These are phyloP conservation scores for Caenorhabditis briggsae DNA, from an alignment of 1,140 invertebrate species.

Conservation along the genomic window DNA sequence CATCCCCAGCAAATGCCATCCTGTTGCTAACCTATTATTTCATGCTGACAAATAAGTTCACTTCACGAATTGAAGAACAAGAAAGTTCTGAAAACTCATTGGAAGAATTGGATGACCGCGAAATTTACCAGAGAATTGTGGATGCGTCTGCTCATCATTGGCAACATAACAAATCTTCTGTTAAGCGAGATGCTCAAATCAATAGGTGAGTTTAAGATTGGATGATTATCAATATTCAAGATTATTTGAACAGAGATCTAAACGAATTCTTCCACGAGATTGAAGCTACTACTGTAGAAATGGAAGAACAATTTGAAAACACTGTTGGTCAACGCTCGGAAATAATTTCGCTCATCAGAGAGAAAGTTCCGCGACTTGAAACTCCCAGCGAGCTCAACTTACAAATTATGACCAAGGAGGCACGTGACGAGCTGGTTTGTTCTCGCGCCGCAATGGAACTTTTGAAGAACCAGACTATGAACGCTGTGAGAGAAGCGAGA, in stretches of 20 bases:
- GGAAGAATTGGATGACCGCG: too few relatives aligned
- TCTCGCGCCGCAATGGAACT: not conserved
- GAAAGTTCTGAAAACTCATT: too few relatives aligned
- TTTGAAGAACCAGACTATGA: not conserved
- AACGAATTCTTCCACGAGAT: constrained; percentile 19
- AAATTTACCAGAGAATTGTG: not conserved
- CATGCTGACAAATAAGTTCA: not conserved
- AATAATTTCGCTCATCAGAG: not conserved
- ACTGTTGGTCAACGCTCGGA: not conserved
- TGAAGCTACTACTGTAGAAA: not conserved
- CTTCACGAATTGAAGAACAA: not conserved
- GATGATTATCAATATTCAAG: too few relatives aligned
- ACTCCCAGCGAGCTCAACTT: too few relatives aligned
- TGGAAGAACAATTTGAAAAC: not conserved
- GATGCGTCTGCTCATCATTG: too few relatives aligned
- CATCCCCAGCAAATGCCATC: not conserved
- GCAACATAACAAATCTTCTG: not conserved
- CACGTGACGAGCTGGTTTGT: not conserved
- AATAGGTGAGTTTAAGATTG: not conserved
- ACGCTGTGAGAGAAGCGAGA: not conserved
- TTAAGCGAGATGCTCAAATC: not conserved
- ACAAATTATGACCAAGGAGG: not conserved
- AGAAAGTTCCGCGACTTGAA: constrained; percentile 10
- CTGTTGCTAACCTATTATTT: not conserved
- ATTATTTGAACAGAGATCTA: not conserved